Evolutionary conservation across 2,888 invertebrate genomes (phyloP).

Genomic region (Hirtodrosophila duncani): DNA sequence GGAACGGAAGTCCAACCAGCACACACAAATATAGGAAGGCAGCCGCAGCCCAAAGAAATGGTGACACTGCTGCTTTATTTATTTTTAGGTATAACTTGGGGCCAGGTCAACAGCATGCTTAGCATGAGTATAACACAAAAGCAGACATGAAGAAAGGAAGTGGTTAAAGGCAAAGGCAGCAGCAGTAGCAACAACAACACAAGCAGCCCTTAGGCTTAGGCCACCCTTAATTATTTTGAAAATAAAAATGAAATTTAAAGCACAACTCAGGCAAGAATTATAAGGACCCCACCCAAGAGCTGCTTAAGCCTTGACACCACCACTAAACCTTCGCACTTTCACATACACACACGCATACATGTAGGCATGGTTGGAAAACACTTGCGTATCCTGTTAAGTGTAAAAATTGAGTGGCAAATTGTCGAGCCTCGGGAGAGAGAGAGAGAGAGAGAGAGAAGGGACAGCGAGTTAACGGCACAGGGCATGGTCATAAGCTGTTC

Average conservation of each 20-base stretch:
- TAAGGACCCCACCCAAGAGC: slow-evolving; percentile 43
- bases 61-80: slow-evolving; percentile 32
- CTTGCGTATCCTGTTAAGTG: slow-evolving; percentile 60
- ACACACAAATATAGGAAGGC: slow-evolving; percentile 9
- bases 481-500: too few relatives aligned
- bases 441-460: slow-evolving; percentile 6
- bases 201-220: slow-evolving; percentile 45
- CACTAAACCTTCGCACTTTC: slow-evolving; percentile 8
- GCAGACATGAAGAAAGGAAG: slow-evolving; percentile 21
- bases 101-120: slow-evolving; percentile 40
- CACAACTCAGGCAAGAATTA: slow-evolving; percentile 14
- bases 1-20: slow-evolving; percentile 48
- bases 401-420: slow-evolving; percentile 35
- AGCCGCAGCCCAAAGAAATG: slow-evolving; percentile 14
- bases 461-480: slow-evolving; percentile 2
- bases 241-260: slow-evolving; percentile 60
- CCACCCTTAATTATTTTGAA: slow-evolving; percentile 56
- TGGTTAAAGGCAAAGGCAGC: slow-evolving; percentile 31
- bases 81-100: too few relatives aligned
- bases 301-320: slow-evolving; percentile 43
- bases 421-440: slow-evolving; percentile 6
- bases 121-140: neutral
- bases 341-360: slow-evolving; percentile 3
- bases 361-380: slow-evolving; percentile 26
- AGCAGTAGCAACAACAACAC: slow-evolving; percentile 34